A percentile compares a stretch with the other conserved stretches of the same genome.
These are phyloP conservation scores for Dermatophagoides farinae DNA, from an alignment of 1,140 invertebrate genomes.

Conservation along the genomic window DNA sequence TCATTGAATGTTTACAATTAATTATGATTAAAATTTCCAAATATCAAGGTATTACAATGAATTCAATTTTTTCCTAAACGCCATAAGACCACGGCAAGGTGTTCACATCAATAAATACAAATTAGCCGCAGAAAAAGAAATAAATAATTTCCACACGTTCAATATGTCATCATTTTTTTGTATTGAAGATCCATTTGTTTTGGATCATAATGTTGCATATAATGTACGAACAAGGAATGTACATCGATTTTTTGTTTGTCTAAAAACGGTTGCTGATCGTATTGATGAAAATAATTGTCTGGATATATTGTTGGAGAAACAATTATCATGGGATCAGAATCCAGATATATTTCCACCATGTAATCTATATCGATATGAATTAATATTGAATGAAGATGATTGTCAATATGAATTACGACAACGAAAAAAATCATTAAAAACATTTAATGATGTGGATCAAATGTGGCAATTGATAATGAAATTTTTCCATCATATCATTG, in stretches of 20 bases:
- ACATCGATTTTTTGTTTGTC: neutral
- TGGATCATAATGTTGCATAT: slow-evolving; percentile 5
- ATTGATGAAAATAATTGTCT: neutral
- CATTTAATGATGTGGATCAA: too few relatives aligned
- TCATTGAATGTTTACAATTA: neutral
- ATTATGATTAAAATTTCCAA: neutral
- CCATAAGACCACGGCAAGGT: neutral
- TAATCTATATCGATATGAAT: too few relatives aligned
- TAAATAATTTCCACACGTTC: neutral
- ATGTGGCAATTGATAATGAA: too few relatives aligned
- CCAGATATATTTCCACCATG: too few relatives aligned
- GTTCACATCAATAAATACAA: neutral
- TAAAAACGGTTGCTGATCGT: neutral
- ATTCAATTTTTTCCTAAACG: neutral
- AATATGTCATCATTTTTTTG: slow-evolving; percentile 3
- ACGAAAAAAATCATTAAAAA: too few relatives aligned
- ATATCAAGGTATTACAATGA: neutral
- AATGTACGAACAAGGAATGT: neutral
- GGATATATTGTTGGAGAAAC: neutral
- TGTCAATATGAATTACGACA: too few relatives aligned
- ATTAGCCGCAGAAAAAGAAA: neutral
- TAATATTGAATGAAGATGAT: too few relatives aligned
- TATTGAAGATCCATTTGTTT: slow-evolving; percentile 8
- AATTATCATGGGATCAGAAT: too few relatives aligned
- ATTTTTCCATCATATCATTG: too few relatives aligned